phyloP scores from a whole-genome alignment of 2,797 vertebrate species.

The Myotis planiceps region DNA sequence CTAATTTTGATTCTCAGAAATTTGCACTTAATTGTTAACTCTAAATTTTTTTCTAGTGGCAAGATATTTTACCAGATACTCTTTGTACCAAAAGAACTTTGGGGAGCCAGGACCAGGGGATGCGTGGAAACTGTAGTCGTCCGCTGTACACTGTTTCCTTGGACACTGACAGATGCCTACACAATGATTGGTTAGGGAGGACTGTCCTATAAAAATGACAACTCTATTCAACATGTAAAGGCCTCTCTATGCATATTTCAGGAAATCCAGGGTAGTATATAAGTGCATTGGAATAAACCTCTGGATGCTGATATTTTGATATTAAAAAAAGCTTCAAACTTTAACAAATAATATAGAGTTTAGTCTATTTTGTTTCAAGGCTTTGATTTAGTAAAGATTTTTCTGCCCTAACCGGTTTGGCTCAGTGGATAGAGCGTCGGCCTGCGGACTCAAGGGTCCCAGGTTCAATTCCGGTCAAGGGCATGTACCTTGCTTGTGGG shows the following conservation, averaged over 20 bases:
- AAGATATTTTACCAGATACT: constrained; percentile 48
- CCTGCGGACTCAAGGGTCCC: too few relatives aligned
- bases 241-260: background rate
- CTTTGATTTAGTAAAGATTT: constrained; percentile 51
- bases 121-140: background rate
- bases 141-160: background rate
- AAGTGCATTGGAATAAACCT: background rate
- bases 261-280: background rate
- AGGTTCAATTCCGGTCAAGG: too few relatives aligned
- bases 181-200: background rate
- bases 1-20: constrained; percentile 57
- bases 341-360: constrained; percentile 17
- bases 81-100: background rate
- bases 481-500: too few relatives aligned
- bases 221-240: background rate
- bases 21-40: constrained; percentile 44
- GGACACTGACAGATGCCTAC: background rate
- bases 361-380: constrained; percentile 32
- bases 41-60: constrained; percentile 16
- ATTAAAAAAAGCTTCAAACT: constrained; percentile 31
- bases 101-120: background rate
- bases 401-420: background rate
- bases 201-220: background rate
- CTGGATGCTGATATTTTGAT: background rate
- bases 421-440: too few relatives aligned